A percentile compares a stretch with the other conserved stretches of the same genome.
Evolutionary conservation across 2,888 invertebrate genomes (phyloP).

Genomic region (Galerucella nymphaeae): DNA sequence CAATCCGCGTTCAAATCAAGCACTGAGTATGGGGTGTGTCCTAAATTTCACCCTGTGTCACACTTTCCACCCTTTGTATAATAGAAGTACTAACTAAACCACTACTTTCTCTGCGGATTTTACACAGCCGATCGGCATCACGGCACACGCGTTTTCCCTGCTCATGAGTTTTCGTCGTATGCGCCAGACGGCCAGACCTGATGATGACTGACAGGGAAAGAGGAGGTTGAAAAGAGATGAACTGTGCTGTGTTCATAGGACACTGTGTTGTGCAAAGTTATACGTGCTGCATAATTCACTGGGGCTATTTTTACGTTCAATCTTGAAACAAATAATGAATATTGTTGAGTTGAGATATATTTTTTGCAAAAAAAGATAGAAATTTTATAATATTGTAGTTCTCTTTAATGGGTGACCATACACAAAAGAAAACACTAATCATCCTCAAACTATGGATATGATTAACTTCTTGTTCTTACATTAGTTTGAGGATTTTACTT

Average conservation of each 20-base stretch:
- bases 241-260: slow-evolving; percentile 35
- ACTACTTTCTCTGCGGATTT: slow-evolving; percentile 52
- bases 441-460: too few relatives aligned
- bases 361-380: too few relatives aligned
- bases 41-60: slow-evolving; percentile 42
- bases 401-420: too few relatives aligned
- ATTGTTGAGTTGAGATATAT: too few relatives aligned
- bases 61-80: slow-evolving; percentile 47
- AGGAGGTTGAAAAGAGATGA: slow-evolving; percentile 42
- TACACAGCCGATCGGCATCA: slow-evolving; percentile 46
- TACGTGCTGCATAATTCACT: slow-evolving; percentile 14
- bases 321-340: neutral
- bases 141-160: slow-evolving; percentile 49
- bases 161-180: slow-evolving; percentile 38
- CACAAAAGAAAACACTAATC: too few relatives aligned
- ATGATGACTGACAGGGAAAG: slow-evolving; percentile 43
- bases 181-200: slow-evolving; percentile 43
- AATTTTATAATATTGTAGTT: too few relatives aligned
- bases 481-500: too few relatives aligned
- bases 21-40: slow-evolving; percentile 55
- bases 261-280: slow-evolving; percentile 25
- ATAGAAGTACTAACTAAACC: slow-evolving; percentile 43
- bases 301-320: slow-evolving; percentile 18
- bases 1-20: slow-evolving; percentile 37
- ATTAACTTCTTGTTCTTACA: too few relatives aligned